Base-by-base conservation (phyloP, 2,797 vertebrate genomes). In the Kryptopterus vitreolus region DNA sequence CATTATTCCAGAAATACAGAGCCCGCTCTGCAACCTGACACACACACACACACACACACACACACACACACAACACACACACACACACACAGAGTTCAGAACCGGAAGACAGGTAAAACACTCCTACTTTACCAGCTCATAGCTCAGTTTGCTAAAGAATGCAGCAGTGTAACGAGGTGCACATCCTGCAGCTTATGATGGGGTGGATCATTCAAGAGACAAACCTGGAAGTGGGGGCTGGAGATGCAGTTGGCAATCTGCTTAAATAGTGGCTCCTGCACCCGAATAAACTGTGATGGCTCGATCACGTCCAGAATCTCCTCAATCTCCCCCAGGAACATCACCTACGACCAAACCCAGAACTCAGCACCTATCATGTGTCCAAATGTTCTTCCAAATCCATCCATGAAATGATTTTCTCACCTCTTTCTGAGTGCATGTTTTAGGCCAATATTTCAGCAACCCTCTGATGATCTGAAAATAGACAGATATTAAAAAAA, bases 1-100 rank as follows among this genome's bases (percentile, higher is more conserved):
- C 96, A 20, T 97, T 98, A 91, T 98, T 98, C 96, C 96, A 98
- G 94, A 97, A 97, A 89, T 98, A 98, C 91, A 97, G 94, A 87
- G 96, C 96, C 90, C 96, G 92, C 94, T 98, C 96, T 85, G 96
- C 96, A 89, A 98, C 96, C 96, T 98, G 81, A 76, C 35, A 50
- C 68, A 84, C 71, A 80, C 22, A 57, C 12, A 80, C 13, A 26
- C 31, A 81, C n/a, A n/a, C n/a, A n/a, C n/a, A n/a, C n/a, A n/a
- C n/a, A n/a, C n/a, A n/a, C n/a, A n/a, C n/a, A n/a, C n/a, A n/a
- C n/a, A n/a, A n/a, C n/a, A n/a, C n/a, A 76, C 35, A 50, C 68
- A 84, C 71, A 80, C 22, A 57, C 12, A 80, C 13, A 26, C 31
- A 81, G 33, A 16, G 35, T 29, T 68, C 59, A 78, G 65, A 78